phyloP scores from a whole-genome alignment of 2,113 vertebrate species.

The Oncorhynchus mykiss region DNA sequence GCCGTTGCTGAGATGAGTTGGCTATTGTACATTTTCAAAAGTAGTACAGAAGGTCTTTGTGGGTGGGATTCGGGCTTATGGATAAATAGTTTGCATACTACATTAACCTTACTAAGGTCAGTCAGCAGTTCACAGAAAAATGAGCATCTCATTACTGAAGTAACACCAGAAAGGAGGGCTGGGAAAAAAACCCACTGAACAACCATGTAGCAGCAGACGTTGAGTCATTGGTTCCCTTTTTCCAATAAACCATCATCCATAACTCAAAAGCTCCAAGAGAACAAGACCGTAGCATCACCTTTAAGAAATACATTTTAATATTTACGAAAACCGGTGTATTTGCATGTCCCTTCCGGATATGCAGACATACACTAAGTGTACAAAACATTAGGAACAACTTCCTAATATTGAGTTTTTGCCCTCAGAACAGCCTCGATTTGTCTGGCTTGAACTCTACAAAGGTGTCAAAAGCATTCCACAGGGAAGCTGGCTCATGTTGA shows the following conservation, averaged over 20 bases:
- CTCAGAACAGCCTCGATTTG: too few species aligned
- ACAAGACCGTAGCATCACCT: not conserved
- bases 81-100: not conserved
- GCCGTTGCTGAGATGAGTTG: not conserved
- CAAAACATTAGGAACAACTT: too few species aligned
- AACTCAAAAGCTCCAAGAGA: not conserved
- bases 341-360: constrained; percentile 1
- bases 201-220: not conserved
- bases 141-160: not conserved
- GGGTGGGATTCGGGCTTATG: not conserved
- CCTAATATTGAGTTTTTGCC: too few species aligned
- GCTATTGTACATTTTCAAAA: not conserved
- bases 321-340: not conserved
- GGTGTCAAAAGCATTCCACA: too few species aligned
- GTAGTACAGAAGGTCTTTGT: not conserved
- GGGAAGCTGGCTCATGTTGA: too few species aligned
- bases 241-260: not conserved
- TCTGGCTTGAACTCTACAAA: too few species aligned
- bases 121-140: not conserved
- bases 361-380: not conserved
- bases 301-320: not conserved
- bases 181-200: not conserved
- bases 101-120: not conserved
- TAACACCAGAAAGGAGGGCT: not conserved
- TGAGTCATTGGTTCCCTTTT: not conserved